A percentile compares a stretch with the other conserved stretches of the same genome.
phyloP scores from a whole-genome alignment of 2,888 invertebrate genomes.

The Yponomeuta evonymella region DNA sequence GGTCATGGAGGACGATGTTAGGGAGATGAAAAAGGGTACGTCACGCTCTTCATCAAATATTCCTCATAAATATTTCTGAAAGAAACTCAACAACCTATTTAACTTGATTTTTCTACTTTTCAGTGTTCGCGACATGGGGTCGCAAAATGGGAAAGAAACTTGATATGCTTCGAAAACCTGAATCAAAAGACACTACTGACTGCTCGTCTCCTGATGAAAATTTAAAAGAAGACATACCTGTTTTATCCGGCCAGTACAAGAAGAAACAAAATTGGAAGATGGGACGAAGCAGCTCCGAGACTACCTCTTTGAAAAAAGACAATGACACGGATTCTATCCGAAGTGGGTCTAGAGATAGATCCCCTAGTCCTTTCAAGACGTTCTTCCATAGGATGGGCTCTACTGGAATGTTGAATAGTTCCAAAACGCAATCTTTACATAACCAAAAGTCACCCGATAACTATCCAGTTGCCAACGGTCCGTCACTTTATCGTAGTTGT shows the following conservation, averaged over 20 bases:
- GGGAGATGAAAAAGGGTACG: constrained; percentile 77
- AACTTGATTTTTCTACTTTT: constrained; percentile 31
- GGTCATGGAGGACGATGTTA: constrained; percentile 82
- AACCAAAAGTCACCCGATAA: constrained; percentile 52
- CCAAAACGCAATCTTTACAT: constrained; percentile 65
- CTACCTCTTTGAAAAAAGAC: constrained; percentile 61
- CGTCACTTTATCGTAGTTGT: constrained; percentile 82
- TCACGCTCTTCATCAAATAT: background rate
- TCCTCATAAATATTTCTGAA: background rate
- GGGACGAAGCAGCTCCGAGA: constrained; percentile 72
- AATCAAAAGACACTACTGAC: constrained; percentile 74
- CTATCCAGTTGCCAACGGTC: constrained; percentile 61
- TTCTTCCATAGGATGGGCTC: constrained; percentile 86
- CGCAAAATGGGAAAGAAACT: constrained; percentile 86
- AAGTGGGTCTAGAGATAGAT: constrained; percentile 71
- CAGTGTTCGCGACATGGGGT: constrained; percentile 85
- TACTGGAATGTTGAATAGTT: constrained; percentile 82
- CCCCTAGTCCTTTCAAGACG: constrained; percentile 81
- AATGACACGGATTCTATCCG: constrained; percentile 66
- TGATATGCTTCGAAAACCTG: constrained; percentile 82
- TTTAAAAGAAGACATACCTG: constrained; percentile 47
- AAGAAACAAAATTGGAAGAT: constrained; percentile 77
- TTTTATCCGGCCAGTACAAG: constrained; percentile 63
- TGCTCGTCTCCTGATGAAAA: constrained; percentile 46
- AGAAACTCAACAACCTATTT: background rate